phyloP scores from a whole-genome alignment of 2,888 invertebrate genomes.

The Thysanoteuthis rhombus region DNA sequence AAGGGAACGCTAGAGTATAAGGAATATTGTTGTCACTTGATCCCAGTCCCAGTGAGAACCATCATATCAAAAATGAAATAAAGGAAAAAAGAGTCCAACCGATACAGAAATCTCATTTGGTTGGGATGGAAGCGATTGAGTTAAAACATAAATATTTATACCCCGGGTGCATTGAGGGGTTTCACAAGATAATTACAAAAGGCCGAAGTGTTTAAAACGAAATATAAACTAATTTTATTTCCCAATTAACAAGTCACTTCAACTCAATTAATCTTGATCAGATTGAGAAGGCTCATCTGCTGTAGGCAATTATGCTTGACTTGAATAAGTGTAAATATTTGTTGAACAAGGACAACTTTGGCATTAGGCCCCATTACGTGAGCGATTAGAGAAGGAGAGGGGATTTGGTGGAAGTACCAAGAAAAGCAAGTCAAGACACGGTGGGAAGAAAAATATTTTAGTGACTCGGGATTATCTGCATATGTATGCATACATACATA shows the following conservation, averaged over 20 bases:
- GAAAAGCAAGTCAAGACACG: neutral
- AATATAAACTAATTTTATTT: neutral
- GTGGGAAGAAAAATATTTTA: neutral
- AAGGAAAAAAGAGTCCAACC: too few species aligned
- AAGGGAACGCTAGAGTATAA: too few species aligned
- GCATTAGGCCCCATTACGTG: neutral
- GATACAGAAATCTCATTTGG: neutral
- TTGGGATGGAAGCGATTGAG: neutral
- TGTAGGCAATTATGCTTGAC: neutral
- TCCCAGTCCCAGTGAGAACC: too few species aligned
- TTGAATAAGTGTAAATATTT: neutral
- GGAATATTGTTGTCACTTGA: too few species aligned
- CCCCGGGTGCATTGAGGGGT: neutral
- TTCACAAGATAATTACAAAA: neutral
- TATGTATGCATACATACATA: too few species aligned
- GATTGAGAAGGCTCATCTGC: neutral
- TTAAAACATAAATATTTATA: neutral
- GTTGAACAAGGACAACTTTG: neutral
- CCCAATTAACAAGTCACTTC: neutral
- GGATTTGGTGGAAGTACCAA: rapidly evolving
- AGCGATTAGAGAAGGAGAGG: neutral
- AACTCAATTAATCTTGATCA: neutral
- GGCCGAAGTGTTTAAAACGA: neutral
- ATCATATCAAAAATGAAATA: too few species aligned
- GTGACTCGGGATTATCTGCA: neutral